phyloP scores from a whole-genome alignment of 2,113 vertebrate species.

The Triplophysa tibetana region DNA sequence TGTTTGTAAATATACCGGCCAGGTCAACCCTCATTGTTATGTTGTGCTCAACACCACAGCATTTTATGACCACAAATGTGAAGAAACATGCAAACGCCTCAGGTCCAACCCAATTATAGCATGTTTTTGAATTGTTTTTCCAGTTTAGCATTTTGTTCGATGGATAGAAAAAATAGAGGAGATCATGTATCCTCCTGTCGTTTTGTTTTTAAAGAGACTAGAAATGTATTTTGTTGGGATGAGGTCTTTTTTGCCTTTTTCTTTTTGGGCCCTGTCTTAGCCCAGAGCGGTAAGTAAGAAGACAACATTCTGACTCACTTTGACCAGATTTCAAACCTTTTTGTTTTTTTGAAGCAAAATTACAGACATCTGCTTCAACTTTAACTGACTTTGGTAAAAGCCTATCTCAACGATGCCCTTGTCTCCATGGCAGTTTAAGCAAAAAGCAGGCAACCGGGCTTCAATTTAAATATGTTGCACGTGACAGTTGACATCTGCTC shows the following conservation, averaged over 20 bases:
- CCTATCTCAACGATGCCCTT: conserved; percentile 34
- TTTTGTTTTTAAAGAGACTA: not conserved
- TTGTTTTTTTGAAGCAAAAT: conserved; percentile 24
- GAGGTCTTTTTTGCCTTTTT: not conserved
- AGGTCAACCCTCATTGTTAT: not conserved
- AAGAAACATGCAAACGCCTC: not conserved
- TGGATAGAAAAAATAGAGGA: not conserved
- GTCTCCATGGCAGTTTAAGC: conserved; percentile 1
- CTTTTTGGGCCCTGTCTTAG: conserved; percentile 1
- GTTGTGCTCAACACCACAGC: not conserved
- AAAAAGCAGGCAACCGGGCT: conserved; percentile 4
- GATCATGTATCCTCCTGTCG: not conserved
- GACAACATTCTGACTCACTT: conserved; percentile 13
- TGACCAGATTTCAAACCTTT: conserved; percentile 26
- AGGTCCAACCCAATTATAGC: not conserved
- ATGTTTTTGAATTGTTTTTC: not conserved
- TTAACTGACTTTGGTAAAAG: conserved; percentile 12
- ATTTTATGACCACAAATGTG: conserved; percentile 10
- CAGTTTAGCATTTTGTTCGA: not conserved
- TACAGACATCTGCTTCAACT: conserved; percentile 33
- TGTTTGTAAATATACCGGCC: not conserved
- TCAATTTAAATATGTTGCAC: conserved; percentile 17
- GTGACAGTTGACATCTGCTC: not conserved
- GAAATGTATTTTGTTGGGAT: conserved; percentile 4
- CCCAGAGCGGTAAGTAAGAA: conserved; percentile 7